Percentiles rank a stretch among this genome's conserved stretches.
These are phyloP conservation scores for Sympetrum striolatum DNA, from an alignment of 2,888 invertebrate genomes.

Conservation along the genomic window DNA sequence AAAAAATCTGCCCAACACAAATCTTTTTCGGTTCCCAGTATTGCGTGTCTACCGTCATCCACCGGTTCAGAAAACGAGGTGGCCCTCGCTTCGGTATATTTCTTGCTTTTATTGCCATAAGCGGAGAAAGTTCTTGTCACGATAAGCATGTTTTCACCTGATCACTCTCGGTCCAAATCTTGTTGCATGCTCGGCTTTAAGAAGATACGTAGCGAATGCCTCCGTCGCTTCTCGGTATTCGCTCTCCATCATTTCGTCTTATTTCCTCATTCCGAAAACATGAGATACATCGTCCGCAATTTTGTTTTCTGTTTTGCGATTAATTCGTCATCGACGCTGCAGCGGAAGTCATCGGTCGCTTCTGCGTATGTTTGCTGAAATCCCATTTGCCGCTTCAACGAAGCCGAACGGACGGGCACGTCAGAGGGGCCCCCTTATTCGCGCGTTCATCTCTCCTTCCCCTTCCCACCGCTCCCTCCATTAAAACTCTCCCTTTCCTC, in stretches of 20 bases:
- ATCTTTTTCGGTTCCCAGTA: neutral
- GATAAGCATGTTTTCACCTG: neutral
- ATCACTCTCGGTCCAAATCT: neutral
- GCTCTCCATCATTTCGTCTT: neutral
- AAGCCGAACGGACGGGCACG: conserved; percentile 20
- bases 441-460: neutral
- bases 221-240: no score
- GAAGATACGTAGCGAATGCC: no score
- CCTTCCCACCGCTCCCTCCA: neutral
- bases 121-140: no score
- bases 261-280: neutral
- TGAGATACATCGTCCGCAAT: neutral
- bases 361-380: conserved; percentile 31
- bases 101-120: neutral
- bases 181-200: neutral
- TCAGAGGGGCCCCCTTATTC: conserved; percentile 4
- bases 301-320: neutral
- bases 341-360: neutral
- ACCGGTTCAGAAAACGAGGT: neutral
- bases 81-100: neutral
- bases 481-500: neutral
- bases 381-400: conserved; percentile 30
- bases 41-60: neutral
- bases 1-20: no score
- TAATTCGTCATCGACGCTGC: neutral